phyloP scores from a whole-genome alignment of 2,888 invertebrate species.

The Drosophila rubida region DNA sequence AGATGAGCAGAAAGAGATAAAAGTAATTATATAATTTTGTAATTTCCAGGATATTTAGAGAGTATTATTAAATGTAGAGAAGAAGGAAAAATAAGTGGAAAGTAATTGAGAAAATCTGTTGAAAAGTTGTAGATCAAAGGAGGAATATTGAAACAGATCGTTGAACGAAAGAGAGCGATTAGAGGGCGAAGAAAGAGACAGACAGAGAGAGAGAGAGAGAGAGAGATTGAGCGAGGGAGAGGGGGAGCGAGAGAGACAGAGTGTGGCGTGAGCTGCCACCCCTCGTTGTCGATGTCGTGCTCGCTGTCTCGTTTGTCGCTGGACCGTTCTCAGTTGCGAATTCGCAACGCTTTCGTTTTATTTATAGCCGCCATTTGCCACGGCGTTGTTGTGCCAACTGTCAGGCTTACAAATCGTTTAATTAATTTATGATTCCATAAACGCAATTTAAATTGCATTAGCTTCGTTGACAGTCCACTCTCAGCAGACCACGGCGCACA shows the following conservation, averaged over 20 bases:
- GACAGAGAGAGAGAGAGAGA: background rate
- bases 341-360: constrained; percentile 40
- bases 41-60: too few species aligned
- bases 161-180: too few species aligned
- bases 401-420: constrained; percentile 71
- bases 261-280: too few species aligned
- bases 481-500: background rate
- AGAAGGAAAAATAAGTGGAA: too few species aligned
- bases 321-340: constrained; percentile 7
- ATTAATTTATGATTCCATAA: constrained; percentile 76
- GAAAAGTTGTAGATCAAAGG: too few species aligned
- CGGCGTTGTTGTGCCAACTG: constrained; percentile 71
- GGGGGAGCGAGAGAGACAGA: background rate
- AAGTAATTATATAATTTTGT: too few species aligned
- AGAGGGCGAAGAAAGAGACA: background rate
- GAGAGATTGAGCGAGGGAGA: background rate
- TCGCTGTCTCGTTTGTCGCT: background rate
- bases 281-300: too few species aligned
- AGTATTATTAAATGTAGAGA: too few species aligned
- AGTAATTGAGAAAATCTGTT: too few species aligned
- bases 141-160: too few species aligned
- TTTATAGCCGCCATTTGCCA: constrained; percentile 65
- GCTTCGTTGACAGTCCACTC: constrained; percentile 13
- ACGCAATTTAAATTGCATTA: constrained; percentile 69
- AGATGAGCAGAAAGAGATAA: too few species aligned